phyloP scores from a whole-genome alignment of 1,140 invertebrate genomes.

The Drosophila subpulchrella region DNA sequence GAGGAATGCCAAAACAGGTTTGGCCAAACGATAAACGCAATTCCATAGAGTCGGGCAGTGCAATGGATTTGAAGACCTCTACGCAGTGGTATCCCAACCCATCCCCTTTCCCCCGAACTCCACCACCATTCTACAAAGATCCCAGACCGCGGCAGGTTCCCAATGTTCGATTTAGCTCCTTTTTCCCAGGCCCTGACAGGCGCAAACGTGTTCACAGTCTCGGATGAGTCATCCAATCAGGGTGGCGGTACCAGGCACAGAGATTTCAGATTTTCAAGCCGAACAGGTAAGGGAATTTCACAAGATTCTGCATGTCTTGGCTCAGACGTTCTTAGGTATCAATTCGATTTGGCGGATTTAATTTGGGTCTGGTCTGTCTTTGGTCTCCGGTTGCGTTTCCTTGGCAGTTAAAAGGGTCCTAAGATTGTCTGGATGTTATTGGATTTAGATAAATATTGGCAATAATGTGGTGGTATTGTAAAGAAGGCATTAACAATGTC shows the following conservation, averaged over 20 bases:
- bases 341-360: slow-evolving; percentile 26
- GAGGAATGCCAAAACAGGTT: slow-evolving; percentile 64
- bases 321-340: slow-evolving; percentile 25
- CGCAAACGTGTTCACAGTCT: slow-evolving; percentile 55
- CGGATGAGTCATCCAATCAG: slow-evolving; percentile 52
- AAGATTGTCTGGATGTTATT: slow-evolving; percentile 1
- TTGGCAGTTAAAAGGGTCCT: background rate
- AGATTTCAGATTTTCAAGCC: slow-evolving; percentile 23
- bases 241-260: slow-evolving; percentile 41
- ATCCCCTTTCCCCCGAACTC: slow-evolving; percentile 2
- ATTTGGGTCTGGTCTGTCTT: slow-evolving; percentile 6
- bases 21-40: slow-evolving; percentile 58
- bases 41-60: slow-evolving; percentile 41
- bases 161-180: slow-evolving; percentile 56
- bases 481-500: background rate
- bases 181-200: slow-evolving; percentile 68
- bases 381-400: background rate
- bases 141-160: slow-evolving; percentile 12
- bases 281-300: slow-evolving; percentile 61
- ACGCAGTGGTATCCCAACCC: slow-evolving; percentile 19
- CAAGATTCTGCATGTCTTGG: slow-evolving; percentile 59
- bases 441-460: background rate
- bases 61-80: slow-evolving; percentile 58
- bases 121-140: slow-evolving; percentile 10
- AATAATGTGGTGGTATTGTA: background rate